phyloP scores from a whole-genome alignment of 1,140 invertebrate species.

The Papilio glaucus region DNA sequence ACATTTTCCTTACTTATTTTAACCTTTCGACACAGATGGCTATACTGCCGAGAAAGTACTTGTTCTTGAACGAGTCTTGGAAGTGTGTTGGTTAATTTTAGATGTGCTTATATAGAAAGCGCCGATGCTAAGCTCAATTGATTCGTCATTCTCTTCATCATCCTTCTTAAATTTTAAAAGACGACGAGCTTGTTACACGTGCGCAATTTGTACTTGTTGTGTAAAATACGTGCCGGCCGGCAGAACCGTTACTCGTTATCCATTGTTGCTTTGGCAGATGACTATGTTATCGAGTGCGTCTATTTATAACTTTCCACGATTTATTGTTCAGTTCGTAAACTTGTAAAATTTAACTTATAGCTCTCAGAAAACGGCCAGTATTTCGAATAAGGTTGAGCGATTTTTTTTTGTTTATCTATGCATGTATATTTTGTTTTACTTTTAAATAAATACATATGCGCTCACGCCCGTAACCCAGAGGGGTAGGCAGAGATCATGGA shows the following conservation, averaged over 20 bases:
- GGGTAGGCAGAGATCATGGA: too few species aligned
- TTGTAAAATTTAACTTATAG: slow-evolving; percentile 7
- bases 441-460: too few species aligned
- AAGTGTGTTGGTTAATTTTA: slow-evolving; percentile 9
- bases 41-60: slow-evolving; percentile 11
- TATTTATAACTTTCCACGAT: slow-evolving; percentile 18
- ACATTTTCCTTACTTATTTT: slow-evolving; percentile 11
- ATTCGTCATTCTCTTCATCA: slow-evolving; percentile 20
- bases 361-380: neutral
- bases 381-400: neutral
- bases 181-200: neutral
- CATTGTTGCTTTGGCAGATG: slow-evolving; percentile 15
- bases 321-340: slow-evolving; percentile 8
- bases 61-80: slow-evolving; percentile 1
- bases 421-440: neutral
- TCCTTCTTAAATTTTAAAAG: slow-evolving; percentile 14
- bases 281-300: slow-evolving; percentile 10
- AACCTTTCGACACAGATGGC: slow-evolving; percentile 17
- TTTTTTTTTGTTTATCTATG: slow-evolving; percentile 4
- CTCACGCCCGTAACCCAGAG: too few species aligned
- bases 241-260: slow-evolving; percentile 6
- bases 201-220: neutral
- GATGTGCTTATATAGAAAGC: slow-evolving; percentile 8
- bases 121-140: neutral
- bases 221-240: neutral